Evolutionary conservation across 2,113 vertebrate species (phyloP), one percentile per base, ranked within the genome.

Genomic region (Pelecanus crispus): DNA sequence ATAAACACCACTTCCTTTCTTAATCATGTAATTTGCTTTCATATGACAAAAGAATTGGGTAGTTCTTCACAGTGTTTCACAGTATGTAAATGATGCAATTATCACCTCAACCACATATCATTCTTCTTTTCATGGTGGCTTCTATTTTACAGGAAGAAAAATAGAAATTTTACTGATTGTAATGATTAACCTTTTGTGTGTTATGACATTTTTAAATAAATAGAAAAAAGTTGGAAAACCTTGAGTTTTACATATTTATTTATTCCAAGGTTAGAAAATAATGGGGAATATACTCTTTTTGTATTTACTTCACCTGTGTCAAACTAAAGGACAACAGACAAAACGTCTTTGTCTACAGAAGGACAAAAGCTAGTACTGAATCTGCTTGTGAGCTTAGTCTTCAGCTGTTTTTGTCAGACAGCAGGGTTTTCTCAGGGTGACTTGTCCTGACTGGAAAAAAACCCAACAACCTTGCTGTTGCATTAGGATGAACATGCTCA

Each of bases 31-130:
- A 73, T 80, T 68, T 1, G 2, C 8, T 85, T 86, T 94, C 56
- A 38, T 90, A 85, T 85, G 52, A 73, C 75, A 93, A 86, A 40
- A 83, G 14, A 93, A 81, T 45, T 78, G 53, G 44, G 45, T 67
- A 29, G 13, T 50, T 61, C 25, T 85, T 56, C 47, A 47, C 17
- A 80, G 15, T 67, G 83, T 96, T 94, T 77, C n/a, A 86, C 19
- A 38, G 16, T 86, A 90, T 65, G 44, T 74, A 95, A 95, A 94
- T 94, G 44, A 82, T 73, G 34, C 15, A 85, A 90, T 93, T 93
- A 95, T 91, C 63, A 95, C 63, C 67, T 78, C 71, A 81, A 25
- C 42, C 17, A 83, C 73, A 59, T 36, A 90, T 36, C 2, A 56
- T 38, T 84, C 68, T 89, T 71, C 79, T 67, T 90, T 86, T 73